phyloP scores from a whole-genome alignment of 2,888 invertebrate species.

The Periphyllus acericola region DNA sequence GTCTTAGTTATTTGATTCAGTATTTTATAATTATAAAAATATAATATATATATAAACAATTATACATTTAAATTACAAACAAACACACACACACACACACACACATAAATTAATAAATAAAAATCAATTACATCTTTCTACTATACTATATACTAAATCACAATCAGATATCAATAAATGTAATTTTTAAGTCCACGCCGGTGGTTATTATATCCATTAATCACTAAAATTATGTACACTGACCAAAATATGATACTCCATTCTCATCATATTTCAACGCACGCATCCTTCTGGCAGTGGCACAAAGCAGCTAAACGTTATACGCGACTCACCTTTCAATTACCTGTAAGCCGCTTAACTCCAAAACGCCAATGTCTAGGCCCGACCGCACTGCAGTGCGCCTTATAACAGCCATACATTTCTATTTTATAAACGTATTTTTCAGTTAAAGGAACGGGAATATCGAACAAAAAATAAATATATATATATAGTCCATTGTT shows the following conservation, averaged over 20 bases:
- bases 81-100: too few species aligned
- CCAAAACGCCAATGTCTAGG: conserved; percentile 16
- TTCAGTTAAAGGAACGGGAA: neutral
- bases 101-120: too few species aligned
- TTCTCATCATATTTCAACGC: neutral
- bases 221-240: too few species aligned
- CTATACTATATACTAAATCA: too few species aligned
- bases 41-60: too few species aligned
- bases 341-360: conserved; percentile 47
- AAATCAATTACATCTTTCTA: too few species aligned
- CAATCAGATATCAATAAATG: too few species aligned
- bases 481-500: neutral
- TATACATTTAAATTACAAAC: too few species aligned
- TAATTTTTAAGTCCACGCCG: too few species aligned
- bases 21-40: too few species aligned
- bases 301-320: conserved; percentile 6
- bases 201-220: too few species aligned
- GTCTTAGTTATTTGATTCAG: too few species aligned
- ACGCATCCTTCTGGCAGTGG: neutral
- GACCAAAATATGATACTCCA: neutral
- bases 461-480: neutral
- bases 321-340: conserved; percentile 28
- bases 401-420: neutral
- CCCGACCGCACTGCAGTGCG: neutral
- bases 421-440: conserved; percentile 14